phyloP scores from a whole-genome alignment of 2,113 vertebrate genomes.

The Mesocricetus auratus region DNA sequence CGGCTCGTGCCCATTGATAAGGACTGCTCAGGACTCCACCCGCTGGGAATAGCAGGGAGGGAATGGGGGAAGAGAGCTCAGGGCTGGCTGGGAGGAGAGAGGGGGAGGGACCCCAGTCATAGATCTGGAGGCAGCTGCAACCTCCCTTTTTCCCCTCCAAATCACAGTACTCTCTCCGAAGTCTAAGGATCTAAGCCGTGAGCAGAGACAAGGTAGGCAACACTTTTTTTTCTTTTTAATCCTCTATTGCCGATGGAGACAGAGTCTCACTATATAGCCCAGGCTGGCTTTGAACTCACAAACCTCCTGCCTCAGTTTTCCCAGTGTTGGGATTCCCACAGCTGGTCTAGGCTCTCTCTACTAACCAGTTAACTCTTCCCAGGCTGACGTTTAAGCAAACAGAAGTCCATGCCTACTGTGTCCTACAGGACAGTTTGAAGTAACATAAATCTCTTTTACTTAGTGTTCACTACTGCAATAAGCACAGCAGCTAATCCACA shows the following conservation, averaged over 20 bases:
- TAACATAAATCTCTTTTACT: background rate
- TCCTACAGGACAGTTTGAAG: background rate
- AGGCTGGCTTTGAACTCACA: background rate
- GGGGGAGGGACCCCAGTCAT: background rate
- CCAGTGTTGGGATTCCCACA: background rate
- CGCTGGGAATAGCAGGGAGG: background rate
- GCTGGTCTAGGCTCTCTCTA: background rate
- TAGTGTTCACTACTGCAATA: background rate
- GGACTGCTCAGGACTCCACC: background rate
- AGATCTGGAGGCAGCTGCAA: background rate
- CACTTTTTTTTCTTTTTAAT: background rate
- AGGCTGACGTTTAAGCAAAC: background rate
- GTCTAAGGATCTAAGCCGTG: background rate
- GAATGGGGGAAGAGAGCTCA: background rate
- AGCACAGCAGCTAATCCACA: background rate
- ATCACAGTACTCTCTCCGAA: background rate
- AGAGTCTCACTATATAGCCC: background rate
- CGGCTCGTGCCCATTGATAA: background rate
- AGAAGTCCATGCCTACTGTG: background rate
- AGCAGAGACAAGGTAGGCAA: background rate
- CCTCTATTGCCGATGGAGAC: background rate
- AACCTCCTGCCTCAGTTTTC: background rate
- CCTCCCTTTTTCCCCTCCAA: background rate
- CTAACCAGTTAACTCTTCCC: background rate
- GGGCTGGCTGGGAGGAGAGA: background rate